Evolutionary conservation across 2,113 vertebrate species (phyloP).

Genomic region (Phrynocephalus versicolor): DNA sequence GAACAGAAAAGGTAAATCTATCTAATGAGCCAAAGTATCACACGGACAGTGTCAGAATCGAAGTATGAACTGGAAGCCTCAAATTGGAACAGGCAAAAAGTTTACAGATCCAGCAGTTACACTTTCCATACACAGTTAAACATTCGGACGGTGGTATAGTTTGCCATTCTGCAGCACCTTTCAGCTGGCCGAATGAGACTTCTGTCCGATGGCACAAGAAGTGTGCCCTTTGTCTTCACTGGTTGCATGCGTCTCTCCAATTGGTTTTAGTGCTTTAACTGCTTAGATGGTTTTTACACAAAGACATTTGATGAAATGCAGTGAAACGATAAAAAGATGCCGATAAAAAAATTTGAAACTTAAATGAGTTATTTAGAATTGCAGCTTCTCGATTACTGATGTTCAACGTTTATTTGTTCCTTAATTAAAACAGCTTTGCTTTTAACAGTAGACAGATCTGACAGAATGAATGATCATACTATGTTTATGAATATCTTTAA

Average conservation of each 20-base stretch:
- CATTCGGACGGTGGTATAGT: conserved; percentile 37
- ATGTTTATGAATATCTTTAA: conserved; percentile 82
- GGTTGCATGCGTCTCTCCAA: conserved; percentile 71
- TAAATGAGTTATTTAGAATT: conserved; percentile 42
- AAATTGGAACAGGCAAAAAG: neutral
- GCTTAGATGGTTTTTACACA: conserved; percentile 34
- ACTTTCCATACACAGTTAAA: conserved; percentile 10
- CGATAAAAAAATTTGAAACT: conserved; percentile 52
- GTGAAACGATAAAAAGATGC: conserved; percentile 57
- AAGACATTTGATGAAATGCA: conserved; percentile 37
- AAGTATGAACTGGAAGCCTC: conserved; percentile 78
- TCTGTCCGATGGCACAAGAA: conserved; percentile 31
- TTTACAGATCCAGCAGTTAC: neutral
- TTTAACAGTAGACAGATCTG: conserved; percentile 29
- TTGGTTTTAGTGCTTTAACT: conserved; percentile 42
- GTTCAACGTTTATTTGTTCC: conserved; percentile 36
- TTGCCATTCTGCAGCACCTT: conserved; percentile 37
- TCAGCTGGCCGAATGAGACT: conserved; percentile 31
- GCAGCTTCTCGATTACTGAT: conserved; percentile 35
- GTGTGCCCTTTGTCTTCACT: conserved; percentile 58
- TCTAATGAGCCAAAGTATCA: conserved; percentile 92
- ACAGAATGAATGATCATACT: conserved; percentile 67
- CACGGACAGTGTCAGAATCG: conserved; percentile 89
- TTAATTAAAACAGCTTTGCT: conserved; percentile 38
- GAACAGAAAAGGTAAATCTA: conserved; percentile 95